These are phyloP conservation scores for Pteronura brasiliensis DNA, from an alignment of 2,113 vertebrate species.

Conservation along the genomic window DNA sequence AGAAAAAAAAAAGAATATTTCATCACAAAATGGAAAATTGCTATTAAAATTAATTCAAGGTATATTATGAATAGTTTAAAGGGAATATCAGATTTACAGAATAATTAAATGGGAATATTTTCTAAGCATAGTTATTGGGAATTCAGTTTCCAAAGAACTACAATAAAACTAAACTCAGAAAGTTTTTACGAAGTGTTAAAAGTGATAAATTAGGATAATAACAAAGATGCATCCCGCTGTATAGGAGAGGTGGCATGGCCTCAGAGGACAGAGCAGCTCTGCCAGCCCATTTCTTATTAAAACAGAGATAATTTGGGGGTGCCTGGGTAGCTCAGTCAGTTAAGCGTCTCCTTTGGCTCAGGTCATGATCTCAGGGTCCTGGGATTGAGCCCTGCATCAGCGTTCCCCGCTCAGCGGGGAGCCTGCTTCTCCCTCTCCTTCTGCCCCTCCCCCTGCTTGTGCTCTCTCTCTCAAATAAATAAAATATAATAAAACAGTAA, in stretches of 20 bases:
- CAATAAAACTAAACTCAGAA: neutral
- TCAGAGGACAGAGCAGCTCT: neutral
- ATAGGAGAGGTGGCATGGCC: neutral
- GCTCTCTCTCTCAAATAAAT: too few relatives aligned
- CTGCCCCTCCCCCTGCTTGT: too few relatives aligned
- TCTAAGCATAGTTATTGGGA: neutral
- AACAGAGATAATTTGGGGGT: neutral
- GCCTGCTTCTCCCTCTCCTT: too few relatives aligned
- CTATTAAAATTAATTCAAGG: neutral
- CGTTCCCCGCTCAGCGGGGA: too few relatives aligned
- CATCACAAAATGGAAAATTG: conserved; percentile 10
- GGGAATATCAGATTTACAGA: neutral
- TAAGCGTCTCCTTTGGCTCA: too few relatives aligned
- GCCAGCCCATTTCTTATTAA: neutral
- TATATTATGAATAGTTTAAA: neutral
- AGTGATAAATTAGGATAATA: neutral
- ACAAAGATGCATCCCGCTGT: neutral
- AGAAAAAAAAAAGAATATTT: neutral
- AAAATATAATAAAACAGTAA: neutral
- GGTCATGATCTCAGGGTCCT: too few relatives aligned
- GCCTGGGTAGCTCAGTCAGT: too few relatives aligned
- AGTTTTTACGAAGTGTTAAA: neutral
- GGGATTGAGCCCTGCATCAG: too few relatives aligned
- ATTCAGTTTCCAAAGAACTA: neutral
- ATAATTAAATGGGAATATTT: neutral